Percentiles rank a stretch among this genome's conserved stretches.
Evolutionary conservation across 2,113 vertebrate species (phyloP).

Genomic region (Campylomormyrus numenius): DNA sequence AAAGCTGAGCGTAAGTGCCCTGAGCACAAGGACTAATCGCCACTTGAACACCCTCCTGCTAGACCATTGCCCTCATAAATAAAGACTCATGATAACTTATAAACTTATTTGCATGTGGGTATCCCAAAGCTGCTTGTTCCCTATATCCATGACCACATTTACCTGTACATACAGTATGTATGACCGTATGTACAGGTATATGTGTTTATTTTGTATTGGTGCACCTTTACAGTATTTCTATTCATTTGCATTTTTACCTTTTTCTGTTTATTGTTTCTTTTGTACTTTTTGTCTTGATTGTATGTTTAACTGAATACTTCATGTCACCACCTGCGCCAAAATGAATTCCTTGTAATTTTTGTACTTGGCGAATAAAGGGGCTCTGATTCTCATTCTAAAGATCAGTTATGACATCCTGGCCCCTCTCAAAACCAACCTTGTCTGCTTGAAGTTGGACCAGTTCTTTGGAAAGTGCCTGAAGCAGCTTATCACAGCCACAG

Average conservation of each 20-base stretch:
- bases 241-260: neutral
- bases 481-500: constrained; percentile 77
- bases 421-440: constrained; percentile 55
- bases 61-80: neutral
- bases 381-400: neutral
- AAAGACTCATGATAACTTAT: neutral
- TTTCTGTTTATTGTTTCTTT: neutral
- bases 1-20: neutral
- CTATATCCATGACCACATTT: neutral
- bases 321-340: neutral
- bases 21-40: neutral
- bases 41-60: neutral
- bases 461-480: constrained; percentile 66
- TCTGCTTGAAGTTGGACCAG: constrained; percentile 67
- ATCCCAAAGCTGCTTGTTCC: neutral
- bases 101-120: neutral
- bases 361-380: neutral
- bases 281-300: neutral
- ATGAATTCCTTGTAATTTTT: neutral
- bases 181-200: neutral
- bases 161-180: neutral
- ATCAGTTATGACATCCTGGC: neutral
- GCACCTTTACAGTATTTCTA: neutral
- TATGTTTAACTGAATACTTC: neutral
- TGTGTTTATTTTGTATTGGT: neutral